Conservation (phyloP, 2,113 vertebrate genomes). For the Trinectes maculatus region DNA sequence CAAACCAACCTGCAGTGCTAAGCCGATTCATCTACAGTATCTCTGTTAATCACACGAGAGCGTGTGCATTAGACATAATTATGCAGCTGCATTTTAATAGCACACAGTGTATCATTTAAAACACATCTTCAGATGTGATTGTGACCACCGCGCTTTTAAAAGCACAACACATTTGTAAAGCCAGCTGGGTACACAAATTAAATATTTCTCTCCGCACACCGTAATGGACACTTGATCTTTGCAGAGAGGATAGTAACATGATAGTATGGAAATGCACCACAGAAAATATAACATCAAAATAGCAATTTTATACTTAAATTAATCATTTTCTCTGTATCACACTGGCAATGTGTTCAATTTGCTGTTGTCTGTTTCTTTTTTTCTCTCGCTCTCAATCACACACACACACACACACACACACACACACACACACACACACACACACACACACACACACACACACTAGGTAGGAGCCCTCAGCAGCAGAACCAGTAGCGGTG, state of each 20-base stretch:
- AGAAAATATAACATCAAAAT: conserved; percentile 80
- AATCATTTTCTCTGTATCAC: conserved; percentile 79
- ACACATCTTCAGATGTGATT: conserved; percentile 6
- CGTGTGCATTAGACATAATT: conserved; percentile 41
- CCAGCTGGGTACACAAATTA: conserved; percentile 46
- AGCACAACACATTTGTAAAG: conserved; percentile 29
- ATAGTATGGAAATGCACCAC: conserved; percentile 63
- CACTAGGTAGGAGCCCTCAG: conserved; percentile 75
- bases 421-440: conserved; percentile 21
- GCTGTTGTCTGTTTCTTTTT: conserved; percentile 75
- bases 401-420: too few relatives aligned
- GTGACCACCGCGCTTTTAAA: conserved; percentile 32
- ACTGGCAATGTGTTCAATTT: conserved; percentile 82
- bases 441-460: conserved; percentile 8
- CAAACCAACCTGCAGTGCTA: conserved; percentile 4
- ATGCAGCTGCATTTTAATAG: conserved; percentile 40
- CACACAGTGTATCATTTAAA: conserved; percentile 25
- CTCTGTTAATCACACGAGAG: conserved; percentile 33
- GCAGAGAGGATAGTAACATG: conserved; percentile 55
- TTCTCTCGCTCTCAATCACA: conserved; percentile 34
- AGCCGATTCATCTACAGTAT: conserved; percentile 30
- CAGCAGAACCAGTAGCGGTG: conserved; percentile 79
- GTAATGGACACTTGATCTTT: conserved; percentile 60
- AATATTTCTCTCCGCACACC: conserved; percentile 48
- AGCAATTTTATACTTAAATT: conserved; percentile 84